A percentile compares a stretch with the other conserved stretches of the same genome.
Conservation (phyloP, 2,888 invertebrate genomes). For the Cheilosia soror region DNA sequence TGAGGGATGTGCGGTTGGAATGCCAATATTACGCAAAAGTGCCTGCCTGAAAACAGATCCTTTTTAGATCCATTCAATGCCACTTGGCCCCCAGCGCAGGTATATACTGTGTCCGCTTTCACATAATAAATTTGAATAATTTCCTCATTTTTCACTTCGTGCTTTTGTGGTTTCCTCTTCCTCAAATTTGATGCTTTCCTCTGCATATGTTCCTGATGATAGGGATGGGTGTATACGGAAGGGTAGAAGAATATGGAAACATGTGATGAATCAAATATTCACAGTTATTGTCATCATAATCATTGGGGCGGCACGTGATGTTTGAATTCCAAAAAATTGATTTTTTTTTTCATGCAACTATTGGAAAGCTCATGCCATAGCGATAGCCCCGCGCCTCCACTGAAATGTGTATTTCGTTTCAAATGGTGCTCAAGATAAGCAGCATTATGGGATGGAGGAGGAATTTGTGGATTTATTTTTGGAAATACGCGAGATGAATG, state of each 20-base stretch:
- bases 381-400: not conserved
- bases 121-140: constrained; percentile 70
- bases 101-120: constrained; percentile 32
- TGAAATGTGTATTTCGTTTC: constrained; percentile 36
- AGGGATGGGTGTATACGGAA: constrained; percentile 3
- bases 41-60: constrained; percentile 36
- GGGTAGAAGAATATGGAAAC: not conserved
- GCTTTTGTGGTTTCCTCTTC: constrained; percentile 8
- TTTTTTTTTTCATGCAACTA: constrained; percentile 43
- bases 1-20: not conserved
- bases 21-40: constrained; percentile 27
- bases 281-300: constrained; percentile 68
- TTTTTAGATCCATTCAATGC: constrained; percentile 31
- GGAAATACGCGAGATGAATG: constrained; percentile 1
- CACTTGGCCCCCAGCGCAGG: constrained; percentile 10
- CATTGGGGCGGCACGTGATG: constrained; percentile 65
- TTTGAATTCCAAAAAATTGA: constrained; percentile 64
- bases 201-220: constrained; percentile 42
- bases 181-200: not conserved
- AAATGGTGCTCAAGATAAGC: constrained; percentile 35
- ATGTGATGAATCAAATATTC: constrained; percentile 62
- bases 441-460: not conserved
- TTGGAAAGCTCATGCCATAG: not conserved
- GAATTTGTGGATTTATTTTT: constrained; percentile 9
- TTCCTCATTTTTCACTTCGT: constrained; percentile 54